Percentiles rank a stretch among this genome's conserved stretches.
Evolutionary conservation across 2,888 invertebrate genomes (phyloP).

Genomic region (Thumatha senex): DNA sequence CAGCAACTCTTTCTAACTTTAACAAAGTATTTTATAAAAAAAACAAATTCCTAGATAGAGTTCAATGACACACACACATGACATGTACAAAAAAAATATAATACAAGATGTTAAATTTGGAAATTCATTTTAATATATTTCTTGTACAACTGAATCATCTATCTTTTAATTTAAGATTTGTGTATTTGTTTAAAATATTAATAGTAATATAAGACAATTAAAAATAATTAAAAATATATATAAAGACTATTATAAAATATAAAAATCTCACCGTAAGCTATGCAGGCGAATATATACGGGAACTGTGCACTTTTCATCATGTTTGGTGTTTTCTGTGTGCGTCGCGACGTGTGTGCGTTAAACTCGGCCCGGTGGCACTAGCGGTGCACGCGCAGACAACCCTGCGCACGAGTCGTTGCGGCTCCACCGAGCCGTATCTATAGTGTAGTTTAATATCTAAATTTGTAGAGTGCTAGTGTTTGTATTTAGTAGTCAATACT

Average conservation of each 20-base stretch:
- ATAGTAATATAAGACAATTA: not conserved
- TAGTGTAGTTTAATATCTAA: slow-evolving; percentile 45
- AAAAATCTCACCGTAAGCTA: slow-evolving; percentile 66
- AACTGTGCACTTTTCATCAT: slow-evolving; percentile 68
- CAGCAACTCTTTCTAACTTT: no score
- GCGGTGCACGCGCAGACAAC: slow-evolving; percentile 48
- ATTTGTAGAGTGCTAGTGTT: not conserved
- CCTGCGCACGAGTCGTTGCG: slow-evolving; percentile 42
- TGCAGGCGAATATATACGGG: slow-evolving; percentile 60
- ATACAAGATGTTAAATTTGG: no score
- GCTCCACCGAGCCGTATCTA: slow-evolving; percentile 42
- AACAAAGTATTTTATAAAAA: no score
- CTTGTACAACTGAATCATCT: no score
- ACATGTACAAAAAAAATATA: no score
- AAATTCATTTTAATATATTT: no score
- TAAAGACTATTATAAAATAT: no score
- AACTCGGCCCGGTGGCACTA: slow-evolving; percentile 68
- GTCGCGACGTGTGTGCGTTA: slow-evolving; percentile 68
- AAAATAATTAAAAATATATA: not conserved
- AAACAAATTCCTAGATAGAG: no score
- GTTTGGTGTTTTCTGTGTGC: slow-evolving; percentile 42
- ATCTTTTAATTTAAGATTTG: no score
- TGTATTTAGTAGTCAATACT: no score
- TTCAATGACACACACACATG: no score
- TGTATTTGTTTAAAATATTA: no score